Conservation (phyloP, 2,113 vertebrate genomes). For the Quiscalus mexicanus region DNA sequence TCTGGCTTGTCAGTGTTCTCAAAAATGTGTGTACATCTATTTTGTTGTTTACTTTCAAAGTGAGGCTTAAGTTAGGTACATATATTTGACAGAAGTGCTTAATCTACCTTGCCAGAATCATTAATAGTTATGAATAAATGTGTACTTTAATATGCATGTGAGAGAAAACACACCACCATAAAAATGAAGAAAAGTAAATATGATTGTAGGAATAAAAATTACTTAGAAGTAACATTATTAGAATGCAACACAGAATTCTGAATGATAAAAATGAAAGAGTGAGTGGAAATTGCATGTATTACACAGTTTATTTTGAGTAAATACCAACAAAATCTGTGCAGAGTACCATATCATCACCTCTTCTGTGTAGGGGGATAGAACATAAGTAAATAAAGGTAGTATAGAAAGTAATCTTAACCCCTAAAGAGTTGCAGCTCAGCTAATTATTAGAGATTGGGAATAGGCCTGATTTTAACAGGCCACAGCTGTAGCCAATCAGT, state of each 20-base stretch:
- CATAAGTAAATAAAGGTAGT: too few species aligned
- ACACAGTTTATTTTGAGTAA: not conserved
- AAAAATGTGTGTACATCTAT: not conserved
- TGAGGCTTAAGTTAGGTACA: not conserved
- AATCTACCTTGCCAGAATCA: not conserved
- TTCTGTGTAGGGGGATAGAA: too few species aligned
- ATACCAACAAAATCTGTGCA: not conserved
- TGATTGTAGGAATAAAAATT: not conserved
- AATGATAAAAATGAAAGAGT: not conserved
- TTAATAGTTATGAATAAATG: not conserved
- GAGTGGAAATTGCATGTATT: not conserved
- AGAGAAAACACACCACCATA: not conserved
- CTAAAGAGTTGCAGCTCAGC: too few species aligned
- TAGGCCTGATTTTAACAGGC: too few species aligned
- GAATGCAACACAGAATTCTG: not conserved
- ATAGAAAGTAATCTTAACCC: too few species aligned
- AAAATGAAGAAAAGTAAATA: not conserved
- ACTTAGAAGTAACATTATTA: not conserved
- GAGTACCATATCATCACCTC: not conserved
- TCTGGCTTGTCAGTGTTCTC: not conserved
- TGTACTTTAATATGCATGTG: not conserved
- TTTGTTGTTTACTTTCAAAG: not conserved
- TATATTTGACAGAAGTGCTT: not conserved
- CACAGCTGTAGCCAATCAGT: too few species aligned
- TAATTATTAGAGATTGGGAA: too few species aligned